Evolutionary conservation across 2,888 invertebrate species (phyloP), one percentile per base, ranked within the genome.

Genomic region (Lagria hirta): DNA sequence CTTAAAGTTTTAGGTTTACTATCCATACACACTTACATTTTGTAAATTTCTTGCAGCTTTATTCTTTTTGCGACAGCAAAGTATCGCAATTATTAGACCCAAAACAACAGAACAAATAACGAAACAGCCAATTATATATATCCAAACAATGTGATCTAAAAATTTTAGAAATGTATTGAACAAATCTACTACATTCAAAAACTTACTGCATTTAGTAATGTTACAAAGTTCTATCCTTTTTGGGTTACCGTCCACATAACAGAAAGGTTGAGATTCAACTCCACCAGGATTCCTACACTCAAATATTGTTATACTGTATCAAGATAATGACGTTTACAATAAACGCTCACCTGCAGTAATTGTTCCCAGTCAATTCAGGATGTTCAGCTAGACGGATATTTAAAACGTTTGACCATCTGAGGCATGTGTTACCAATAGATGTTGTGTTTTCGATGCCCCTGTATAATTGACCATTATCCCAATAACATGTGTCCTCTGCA

Each of bases 311-410:
- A 16, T 16, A 15, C 8, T 30, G 20, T 7, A 16, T 1, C 18
- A 17, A 8, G 11, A 7, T n/a, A 30, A 35, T 5, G 6, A 33
- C n/a, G 7, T 8, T 8, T 22, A 7, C 22, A 33, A 17, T 14
- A 4, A 11, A 12, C 11, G 29, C 20, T 48, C 57, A 70, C 69
- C 71, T 71, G 69, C 84, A 84, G 68, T 86, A 94, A 64, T 90
- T 93, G 66, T 94, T 93, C 10, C 87, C 93, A 28, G 87, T 84
- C 17, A 97, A 76, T 69, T 93, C 92, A 1, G 89, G 88, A 69
- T 84, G 84, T 50, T 89, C 86, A 1, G 86, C 82, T 4, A 88
- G 80, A 58, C 81, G 83, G 2, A 85, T 75, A 60, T 82, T 82
- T 62, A 88, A 80, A 57, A 89, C 83, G 68, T 87, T 84, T 4